A percentile compares a stretch with the other conserved stretches of the same genome.
Conservation (phyloP, 2,888 invertebrate genomes). For the Clepsis dumicolana region DNA sequence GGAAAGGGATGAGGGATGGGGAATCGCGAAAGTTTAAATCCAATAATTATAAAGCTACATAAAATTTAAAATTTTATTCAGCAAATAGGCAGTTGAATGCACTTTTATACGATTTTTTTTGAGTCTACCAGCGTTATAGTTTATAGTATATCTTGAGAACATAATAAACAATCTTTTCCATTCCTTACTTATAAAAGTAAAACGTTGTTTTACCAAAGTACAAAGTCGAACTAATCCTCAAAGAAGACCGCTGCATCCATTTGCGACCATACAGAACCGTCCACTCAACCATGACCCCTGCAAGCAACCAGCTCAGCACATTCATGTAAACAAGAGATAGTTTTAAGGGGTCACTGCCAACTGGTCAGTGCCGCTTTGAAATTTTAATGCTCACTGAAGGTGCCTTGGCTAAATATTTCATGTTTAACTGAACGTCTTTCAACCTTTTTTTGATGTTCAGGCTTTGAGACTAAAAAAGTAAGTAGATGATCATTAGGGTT, state of each 20-base stretch:
- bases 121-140: too few species aligned
- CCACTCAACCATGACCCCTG: slow-evolving; percentile 16
- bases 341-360: not conserved
- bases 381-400: slow-evolving; percentile 24
- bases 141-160: too few species aligned
- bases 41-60: too few species aligned
- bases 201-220: not conserved
- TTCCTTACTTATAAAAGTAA: too few species aligned
- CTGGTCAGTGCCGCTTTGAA: slow-evolving; percentile 28
- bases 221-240: slow-evolving; percentile 3
- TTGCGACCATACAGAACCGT: slow-evolving; percentile 7
- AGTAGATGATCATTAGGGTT: too few species aligned
- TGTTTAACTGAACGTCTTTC: slow-evolving; percentile 21
- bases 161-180: too few species aligned
- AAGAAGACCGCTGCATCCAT: slow-evolving; percentile 18
- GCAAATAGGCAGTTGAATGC: too few species aligned
- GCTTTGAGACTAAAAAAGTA: too few species aligned
- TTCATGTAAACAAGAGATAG: slow-evolving; percentile 24
- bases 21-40: too few species aligned
- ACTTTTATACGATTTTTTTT: too few species aligned
- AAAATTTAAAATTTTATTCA: too few species aligned
- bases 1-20: too few species aligned
- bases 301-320: not conserved
- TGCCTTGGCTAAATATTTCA: slow-evolving; percentile 35
- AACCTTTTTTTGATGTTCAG: slow-evolving; percentile 16